Evolutionary conservation across 2,797 vertebrate species (phyloP), one percentile per base, ranked within the genome.

Genomic region (Enoplosus armatus): DNA sequence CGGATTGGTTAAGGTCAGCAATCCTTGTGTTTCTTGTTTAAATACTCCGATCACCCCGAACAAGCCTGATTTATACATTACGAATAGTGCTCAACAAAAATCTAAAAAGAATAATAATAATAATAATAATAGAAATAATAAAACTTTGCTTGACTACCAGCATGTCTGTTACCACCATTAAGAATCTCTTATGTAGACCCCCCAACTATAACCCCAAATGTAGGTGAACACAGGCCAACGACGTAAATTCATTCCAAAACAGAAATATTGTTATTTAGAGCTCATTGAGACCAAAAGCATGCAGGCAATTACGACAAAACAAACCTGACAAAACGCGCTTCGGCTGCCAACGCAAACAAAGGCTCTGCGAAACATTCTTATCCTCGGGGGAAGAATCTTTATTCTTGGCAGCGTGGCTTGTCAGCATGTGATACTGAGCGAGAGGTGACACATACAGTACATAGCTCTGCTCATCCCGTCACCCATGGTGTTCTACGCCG

Each of bases 371-470:
- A 73, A 72, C 59, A 74, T 29, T 58, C 22, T 33, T 50, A 54
- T 71, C 72, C 68, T 27, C 43, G 27, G 80, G 80, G 61, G 51
- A 51, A 73, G 59, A 71, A 65, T 67, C 68, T 77, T 71, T 72
- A 67, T 53, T 75, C 41, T 37, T 71, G 65, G 60, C 65, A 45
- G 29, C 15, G 10, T 16, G 31, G 24, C 59, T 45, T 24, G 47
- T 71, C 24, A 10, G 39, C 63, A 85, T 82, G 72, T 77, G 79
- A 81, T 24, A 29, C 16, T 65, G 66, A 54, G 29, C 39, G 41
- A 80, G 70, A 80, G 77, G 75, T 78, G 80, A 80, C 83, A 78
- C 78, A 82, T 75, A 47, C 20, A 74, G 16, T 6, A 70, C 59
- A 76, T 64, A 84, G 63, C 62, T 47, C 45, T 55, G 72, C 59